Conservation (phyloP, 2,113 vertebrate genomes). For the Pedetes capensis region DNA sequence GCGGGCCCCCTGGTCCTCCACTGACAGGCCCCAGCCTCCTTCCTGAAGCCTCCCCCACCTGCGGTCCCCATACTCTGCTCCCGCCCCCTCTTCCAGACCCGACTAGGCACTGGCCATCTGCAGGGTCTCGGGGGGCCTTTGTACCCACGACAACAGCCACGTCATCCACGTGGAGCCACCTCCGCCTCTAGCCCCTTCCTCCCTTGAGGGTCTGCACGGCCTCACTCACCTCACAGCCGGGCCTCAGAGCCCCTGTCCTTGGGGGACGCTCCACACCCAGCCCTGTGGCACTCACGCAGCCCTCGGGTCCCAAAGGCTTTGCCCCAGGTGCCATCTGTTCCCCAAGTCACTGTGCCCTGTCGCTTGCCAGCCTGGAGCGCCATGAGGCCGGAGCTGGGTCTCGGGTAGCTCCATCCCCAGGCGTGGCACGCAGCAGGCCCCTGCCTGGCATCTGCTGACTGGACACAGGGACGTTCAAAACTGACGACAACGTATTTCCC, state of each 20-base stretch:
- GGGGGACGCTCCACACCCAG: background rate
- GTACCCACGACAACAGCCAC: background rate
- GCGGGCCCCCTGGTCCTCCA: too few species aligned
- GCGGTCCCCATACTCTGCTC: too few species aligned
- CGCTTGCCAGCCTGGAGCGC: background rate
- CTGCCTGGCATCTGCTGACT: background rate
- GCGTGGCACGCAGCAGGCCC: background rate
- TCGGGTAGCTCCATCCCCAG: background rate
- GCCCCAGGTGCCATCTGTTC: too few species aligned
- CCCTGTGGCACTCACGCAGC: too few species aligned
- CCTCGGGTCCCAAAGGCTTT: too few species aligned
- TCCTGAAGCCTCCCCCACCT: too few species aligned
- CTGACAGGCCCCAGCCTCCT: too few species aligned
- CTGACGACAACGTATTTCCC: background rate
- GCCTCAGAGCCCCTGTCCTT: too few species aligned
- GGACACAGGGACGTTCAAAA: background rate
- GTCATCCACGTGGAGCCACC: background rate
- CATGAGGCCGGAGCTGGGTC: background rate
- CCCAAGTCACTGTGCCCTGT: background rate
- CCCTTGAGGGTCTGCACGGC: too few species aligned
- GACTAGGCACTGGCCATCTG: too few species aligned
- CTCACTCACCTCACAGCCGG: too few species aligned
- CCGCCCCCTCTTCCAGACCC: too few species aligned
- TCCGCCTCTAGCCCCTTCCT: background rate
- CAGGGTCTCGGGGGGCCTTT: background rate